phyloP scores from a whole-genome alignment of 2,888 invertebrate species.

The Trissolcus japonicus region DNA sequence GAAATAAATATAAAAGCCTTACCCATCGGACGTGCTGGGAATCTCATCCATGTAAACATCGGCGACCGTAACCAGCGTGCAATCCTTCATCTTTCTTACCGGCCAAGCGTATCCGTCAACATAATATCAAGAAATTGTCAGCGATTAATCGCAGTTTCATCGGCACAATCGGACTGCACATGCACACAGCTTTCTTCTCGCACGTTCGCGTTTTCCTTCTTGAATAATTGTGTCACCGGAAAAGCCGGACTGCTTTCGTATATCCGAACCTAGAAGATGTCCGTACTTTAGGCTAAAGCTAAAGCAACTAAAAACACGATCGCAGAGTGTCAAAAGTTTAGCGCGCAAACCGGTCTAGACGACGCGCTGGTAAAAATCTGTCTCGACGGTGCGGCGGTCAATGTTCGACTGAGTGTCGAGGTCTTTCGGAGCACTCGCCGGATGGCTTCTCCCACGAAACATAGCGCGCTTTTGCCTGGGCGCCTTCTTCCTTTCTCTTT shows the following conservation, averaged over 20 bases:
- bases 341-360: background rate
- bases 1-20: background rate
- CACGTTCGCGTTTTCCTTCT: background rate
- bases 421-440: constrained; percentile 25
- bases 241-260: no score
- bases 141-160: constrained; percentile 12
- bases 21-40: constrained; percentile 42
- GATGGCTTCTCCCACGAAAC: constrained; percentile 45
- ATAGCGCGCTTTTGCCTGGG: constrained; percentile 17
- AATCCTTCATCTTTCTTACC: constrained; percentile 40
- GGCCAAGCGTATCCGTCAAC: constrained; percentile 15
- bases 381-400: constrained; percentile 43
- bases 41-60: constrained; percentile 43
- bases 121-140: constrained; percentile 11
- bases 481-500: constrained; percentile 48
- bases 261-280: no score
- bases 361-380: constrained; percentile 18
- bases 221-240: no score
- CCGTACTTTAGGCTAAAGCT: no score
- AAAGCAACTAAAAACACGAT: no score
- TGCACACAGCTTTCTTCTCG: constrained; percentile 1
- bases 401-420: constrained; percentile 51
- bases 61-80: constrained; percentile 25
- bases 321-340: no score
- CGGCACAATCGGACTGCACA: constrained; percentile 3